Evolutionary conservation across 2,113 vertebrate genomes (phyloP), one percentile per base, ranked within the genome.

Genomic region (Notarius quadriscutis): DNA sequence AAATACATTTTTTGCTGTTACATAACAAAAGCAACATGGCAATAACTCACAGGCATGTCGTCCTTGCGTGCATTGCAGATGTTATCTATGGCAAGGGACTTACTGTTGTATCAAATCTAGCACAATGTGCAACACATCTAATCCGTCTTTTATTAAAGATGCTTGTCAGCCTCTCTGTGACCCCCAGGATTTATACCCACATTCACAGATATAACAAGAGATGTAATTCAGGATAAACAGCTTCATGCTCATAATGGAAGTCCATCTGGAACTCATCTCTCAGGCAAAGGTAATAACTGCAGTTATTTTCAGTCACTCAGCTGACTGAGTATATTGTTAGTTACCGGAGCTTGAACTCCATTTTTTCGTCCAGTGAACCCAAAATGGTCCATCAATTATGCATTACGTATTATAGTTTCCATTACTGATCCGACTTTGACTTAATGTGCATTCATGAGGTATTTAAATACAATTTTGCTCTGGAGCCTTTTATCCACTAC

Each of bases 191-290:
- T 91, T 90, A 92, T 88, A 72, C 30, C 79, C 25, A 53, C 90
- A 91, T 90, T 88, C 79, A 80, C 6, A 48, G 57, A 87, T 82
- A 82, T 91, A 87, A 88, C 86, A 75, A 79, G 63, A 51, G 30
- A 71, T 55, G 91, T 91, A 88, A 89, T 83, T 91, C 83, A 91
- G 74, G 48, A 71, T 79, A 91, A 86, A 89, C 81, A 91, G 65
- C 81, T 50, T 81, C n/a, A 74, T 90, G 65, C 84, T 88, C 48
- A 71, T 65, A 87, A 69, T 87, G 87, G 62, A 62, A 75, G 89
- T 81, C 84, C 86, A 90, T 90, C 90, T 93, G 86, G 91, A 86
- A 87, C 18, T 27, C 88, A 88, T 92, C 53, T 65, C 88, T 89
- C 72, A 84, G 67, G 86, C 85, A 80, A 89, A 83, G 57, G 79